Percentiles rank a stretch among this genome's conserved stretches.
Evolutionary conservation across 2,113 vertebrate genomes (phyloP).

Genomic region (Albula glossodonta): DNA sequence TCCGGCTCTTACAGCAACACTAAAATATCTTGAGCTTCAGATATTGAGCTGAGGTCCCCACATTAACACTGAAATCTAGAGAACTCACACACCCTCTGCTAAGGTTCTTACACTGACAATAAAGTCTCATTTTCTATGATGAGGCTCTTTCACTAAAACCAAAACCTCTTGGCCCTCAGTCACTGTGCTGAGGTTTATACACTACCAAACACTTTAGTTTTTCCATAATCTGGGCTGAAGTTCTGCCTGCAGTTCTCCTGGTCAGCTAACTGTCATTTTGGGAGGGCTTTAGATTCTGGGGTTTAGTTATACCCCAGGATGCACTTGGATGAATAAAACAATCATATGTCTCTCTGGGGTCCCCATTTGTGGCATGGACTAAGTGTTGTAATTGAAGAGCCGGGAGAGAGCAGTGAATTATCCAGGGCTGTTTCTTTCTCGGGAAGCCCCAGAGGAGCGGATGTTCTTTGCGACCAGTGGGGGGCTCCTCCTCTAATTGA

Average conservation of each 20-base stretch:
- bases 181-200: background rate
- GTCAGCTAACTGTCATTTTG: slow-evolving; percentile 40
- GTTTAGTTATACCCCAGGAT: slow-evolving; percentile 26
- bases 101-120: too few species aligned
- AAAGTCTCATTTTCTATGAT: too few species aligned
- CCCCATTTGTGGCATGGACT: slow-evolving; percentile 18
- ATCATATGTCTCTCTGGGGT: background rate
- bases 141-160: background rate
- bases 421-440: slow-evolving; percentile 36
- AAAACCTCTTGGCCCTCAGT: background rate
- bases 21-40: too few species aligned
- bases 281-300: slow-evolving; percentile 24
- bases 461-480: background rate
- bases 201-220: too few species aligned
- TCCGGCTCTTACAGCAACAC: too few species aligned
- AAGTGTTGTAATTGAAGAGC: slow-evolving; percentile 41
- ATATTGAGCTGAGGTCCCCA: too few species aligned
- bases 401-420: slow-evolving; percentile 8
- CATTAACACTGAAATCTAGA: too few species aligned
- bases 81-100: too few species aligned
- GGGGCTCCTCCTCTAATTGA: background rate
- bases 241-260: too few species aligned
- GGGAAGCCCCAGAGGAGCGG: slow-evolving; percentile 10
- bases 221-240: too few species aligned
- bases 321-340: slow-evolving; percentile 22